These are phyloP conservation scores for Patagioenas fasciata DNA, from an alignment of 2,113 vertebrate genomes.

Conservation along the genomic window DNA sequence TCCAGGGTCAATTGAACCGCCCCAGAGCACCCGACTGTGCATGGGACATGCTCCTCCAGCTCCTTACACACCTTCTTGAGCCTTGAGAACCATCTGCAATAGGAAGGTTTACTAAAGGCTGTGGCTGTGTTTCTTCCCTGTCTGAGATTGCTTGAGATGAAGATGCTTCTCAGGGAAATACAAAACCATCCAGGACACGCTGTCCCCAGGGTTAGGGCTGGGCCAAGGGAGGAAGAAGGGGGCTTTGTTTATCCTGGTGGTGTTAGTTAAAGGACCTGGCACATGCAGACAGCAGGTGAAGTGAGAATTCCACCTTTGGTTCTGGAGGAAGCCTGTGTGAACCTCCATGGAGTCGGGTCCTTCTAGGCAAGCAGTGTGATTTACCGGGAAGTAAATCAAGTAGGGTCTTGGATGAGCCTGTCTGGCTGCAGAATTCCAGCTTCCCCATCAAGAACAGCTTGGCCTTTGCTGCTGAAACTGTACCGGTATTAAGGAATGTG, in stretches of 20 bases:
- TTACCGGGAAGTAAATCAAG: not conserved
- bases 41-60: accelerated
- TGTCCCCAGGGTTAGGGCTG: not conserved
- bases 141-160: not conserved
- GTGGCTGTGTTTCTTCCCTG: not conserved
- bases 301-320: not conserved
- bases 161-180: not conserved
- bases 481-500: not conserved
- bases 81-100: not conserved
- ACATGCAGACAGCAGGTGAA: not conserved
- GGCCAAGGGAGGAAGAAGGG: not conserved
- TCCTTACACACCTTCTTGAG: not conserved
- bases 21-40: not conserved
- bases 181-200: not conserved
- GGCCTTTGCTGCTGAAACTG: not conserved
- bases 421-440: not conserved
- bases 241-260: not conserved
- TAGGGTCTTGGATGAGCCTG: not conserved
- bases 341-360: not conserved
- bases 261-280: not conserved
- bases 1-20: accelerated
- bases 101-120: not conserved
- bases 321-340: not conserved
- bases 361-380: not conserved
- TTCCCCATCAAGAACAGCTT: not conserved